Conservation (phyloP, 2,888 invertebrate species). For the Apamea monoglypha region DNA sequence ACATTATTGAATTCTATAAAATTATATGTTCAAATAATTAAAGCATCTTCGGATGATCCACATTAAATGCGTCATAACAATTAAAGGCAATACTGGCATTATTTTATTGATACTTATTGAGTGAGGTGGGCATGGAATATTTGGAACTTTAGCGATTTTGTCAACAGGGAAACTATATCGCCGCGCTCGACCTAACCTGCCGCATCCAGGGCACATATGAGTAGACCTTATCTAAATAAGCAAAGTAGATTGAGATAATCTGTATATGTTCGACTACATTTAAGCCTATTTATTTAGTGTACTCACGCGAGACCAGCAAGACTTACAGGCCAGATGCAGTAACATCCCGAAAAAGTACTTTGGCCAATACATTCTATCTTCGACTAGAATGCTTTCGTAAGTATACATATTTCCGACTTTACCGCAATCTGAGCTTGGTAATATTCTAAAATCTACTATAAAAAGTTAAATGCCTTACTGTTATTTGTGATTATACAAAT, state of each 20-base stretch:
- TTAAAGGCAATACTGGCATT: conserved; percentile 82
- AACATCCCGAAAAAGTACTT: conserved; percentile 57
- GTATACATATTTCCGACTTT: conserved; percentile 49
- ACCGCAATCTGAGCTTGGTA: conserved; percentile 59
- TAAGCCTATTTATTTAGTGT: conserved; percentile 54
- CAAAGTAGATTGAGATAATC: conserved; percentile 35
- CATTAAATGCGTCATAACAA: conserved; percentile 68
- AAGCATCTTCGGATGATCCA: conserved; percentile 69
- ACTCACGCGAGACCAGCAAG: conserved; percentile 56
- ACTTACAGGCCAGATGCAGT: conserved; percentile 51
- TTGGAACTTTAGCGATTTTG: conserved; percentile 59
- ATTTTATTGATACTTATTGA: conserved; percentile 52
- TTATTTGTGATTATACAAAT: conserved; percentile 92
- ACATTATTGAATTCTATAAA: conserved; percentile 74
- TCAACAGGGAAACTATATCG: conserved; percentile 52
- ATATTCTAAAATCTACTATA: conserved; percentile 63
- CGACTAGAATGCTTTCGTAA: conserved; percentile 58
- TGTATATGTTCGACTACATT: conserved; percentile 54
- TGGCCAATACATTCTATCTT: conserved; percentile 59
- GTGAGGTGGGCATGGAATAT: conserved; percentile 29
- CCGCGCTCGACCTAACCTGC: conserved; percentile 44
- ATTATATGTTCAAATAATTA: conserved; percentile 68
- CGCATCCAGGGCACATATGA: conserved; percentile 44
- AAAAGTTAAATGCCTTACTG: conserved; percentile 74
- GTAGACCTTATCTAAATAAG: conserved; percentile 46